Conservation (phyloP, 2,888 invertebrate species). For the Cephalotes varians region DNA sequence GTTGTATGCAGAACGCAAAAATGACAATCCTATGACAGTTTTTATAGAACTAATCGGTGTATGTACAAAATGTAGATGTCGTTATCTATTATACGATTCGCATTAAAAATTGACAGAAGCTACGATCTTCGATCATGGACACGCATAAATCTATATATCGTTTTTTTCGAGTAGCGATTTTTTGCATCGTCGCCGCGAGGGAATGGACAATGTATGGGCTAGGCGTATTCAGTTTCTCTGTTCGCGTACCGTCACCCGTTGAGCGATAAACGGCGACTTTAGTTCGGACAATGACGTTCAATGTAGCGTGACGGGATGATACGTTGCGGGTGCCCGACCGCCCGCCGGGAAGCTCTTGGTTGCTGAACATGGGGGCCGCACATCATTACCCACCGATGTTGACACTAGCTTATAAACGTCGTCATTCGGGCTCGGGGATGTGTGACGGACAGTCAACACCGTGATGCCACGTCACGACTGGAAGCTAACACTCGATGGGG, state of each 20-base stretch:
- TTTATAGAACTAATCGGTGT: neutral
- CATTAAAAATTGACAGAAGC: neutral
- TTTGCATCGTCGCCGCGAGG: constrained; percentile 48
- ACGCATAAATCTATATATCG: constrained; percentile 16
- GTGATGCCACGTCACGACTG: constrained; percentile 78
- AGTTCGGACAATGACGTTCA: constrained; percentile 82
- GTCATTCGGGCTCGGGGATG: constrained; percentile 78
- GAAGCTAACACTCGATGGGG: constrained; percentile 70
- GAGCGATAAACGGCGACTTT: constrained; percentile 81
- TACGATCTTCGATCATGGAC: constrained; percentile 1
- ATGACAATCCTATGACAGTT: neutral
- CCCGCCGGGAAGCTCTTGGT: constrained; percentile 76
- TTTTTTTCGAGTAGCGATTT: constrained; percentile 41
- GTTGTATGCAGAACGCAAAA: neutral
- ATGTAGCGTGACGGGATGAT: constrained; percentile 83
- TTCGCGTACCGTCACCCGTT: constrained; percentile 72
- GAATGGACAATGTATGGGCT: constrained; percentile 36
- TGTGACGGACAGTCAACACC: constrained; percentile 79
- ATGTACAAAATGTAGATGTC: neutral
- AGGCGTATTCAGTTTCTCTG: constrained; percentile 58
- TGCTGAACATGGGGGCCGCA: constrained; percentile 76
- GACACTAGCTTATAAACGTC: constrained; percentile 83
- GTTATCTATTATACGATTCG: neutral
- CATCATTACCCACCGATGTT: constrained; percentile 83
- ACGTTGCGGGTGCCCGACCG: constrained; percentile 78